phyloP scores from a whole-genome alignment of 1,140 invertebrate genomes.

The Eciton burchellii region DNA sequence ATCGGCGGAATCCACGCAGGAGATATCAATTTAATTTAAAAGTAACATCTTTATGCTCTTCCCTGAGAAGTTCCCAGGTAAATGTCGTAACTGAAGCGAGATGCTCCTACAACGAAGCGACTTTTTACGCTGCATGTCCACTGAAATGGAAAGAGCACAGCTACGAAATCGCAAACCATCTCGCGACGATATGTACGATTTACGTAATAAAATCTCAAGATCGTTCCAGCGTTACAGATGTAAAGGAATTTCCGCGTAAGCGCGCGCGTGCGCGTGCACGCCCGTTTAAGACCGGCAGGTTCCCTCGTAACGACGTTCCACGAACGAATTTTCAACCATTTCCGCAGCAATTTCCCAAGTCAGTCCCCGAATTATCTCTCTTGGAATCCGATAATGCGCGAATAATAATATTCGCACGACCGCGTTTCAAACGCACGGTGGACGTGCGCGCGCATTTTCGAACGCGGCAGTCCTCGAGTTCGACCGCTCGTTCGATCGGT shows the following conservation, averaged over 20 bases:
- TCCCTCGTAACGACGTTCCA: background rate
- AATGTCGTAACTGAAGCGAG: background rate
- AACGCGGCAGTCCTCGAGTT: constrained; percentile 37
- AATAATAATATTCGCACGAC: constrained; percentile 11
- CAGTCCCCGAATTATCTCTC: background rate
- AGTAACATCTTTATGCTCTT: background rate
- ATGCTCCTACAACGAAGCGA: background rate
- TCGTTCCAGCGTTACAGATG: background rate
- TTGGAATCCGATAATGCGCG: background rate
- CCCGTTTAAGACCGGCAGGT: background rate
- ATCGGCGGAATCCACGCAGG: background rate
- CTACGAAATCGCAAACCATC: background rate
- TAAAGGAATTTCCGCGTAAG: background rate
- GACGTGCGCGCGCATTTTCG: too few species aligned
- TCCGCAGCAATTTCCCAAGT: background rate
- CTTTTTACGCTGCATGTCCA: constrained; percentile 29
- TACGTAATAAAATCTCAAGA: background rate
- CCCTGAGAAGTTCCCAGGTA: background rate
- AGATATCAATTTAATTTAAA: background rate
- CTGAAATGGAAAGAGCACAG: background rate
- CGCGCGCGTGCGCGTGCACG: too few species aligned
- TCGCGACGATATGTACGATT: background rate
- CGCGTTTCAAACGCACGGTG: constrained; percentile 9
- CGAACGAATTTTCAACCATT: background rate
- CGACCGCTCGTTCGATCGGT: constrained; percentile 41